phyloP scores from a whole-genome alignment of 2,113 vertebrate species.

The Ceratotherium simum region DNA sequence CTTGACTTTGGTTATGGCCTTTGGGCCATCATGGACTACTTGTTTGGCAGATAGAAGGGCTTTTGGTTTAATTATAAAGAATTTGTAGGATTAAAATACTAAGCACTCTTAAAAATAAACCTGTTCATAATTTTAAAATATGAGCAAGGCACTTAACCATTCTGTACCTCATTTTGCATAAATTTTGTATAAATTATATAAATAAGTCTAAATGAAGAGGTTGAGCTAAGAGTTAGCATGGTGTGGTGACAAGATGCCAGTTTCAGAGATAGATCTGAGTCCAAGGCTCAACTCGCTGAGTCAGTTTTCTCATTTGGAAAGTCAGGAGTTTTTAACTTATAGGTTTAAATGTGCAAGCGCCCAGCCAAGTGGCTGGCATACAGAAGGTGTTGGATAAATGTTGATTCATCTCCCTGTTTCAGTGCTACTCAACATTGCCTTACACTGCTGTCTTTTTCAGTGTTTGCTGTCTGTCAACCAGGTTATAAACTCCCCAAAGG shows the following conservation, averaged over 20 bases:
- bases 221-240: neutral
- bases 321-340: neutral
- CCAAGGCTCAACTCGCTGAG: neutral
- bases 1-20: neutral
- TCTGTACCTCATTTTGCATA: neutral
- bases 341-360: neutral
- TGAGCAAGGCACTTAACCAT: neutral
- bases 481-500: neutral
- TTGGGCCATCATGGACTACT: neutral
- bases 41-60: neutral
- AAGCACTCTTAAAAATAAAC: neutral
- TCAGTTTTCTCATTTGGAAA: neutral
- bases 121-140: neutral
- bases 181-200: neutral
- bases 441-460: neutral
- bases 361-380: neutral
- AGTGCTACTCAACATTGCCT: neutral
- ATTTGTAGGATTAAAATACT: neutral
- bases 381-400: neutral
- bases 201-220: neutral
- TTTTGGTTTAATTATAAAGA: neutral
- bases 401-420: neutral
- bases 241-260: neutral
- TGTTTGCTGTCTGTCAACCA: neutral
- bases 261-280: neutral